Evolutionary conservation across 1,140 invertebrate species (phyloP).

Genomic region (Oedothorax gibbosus): DNA sequence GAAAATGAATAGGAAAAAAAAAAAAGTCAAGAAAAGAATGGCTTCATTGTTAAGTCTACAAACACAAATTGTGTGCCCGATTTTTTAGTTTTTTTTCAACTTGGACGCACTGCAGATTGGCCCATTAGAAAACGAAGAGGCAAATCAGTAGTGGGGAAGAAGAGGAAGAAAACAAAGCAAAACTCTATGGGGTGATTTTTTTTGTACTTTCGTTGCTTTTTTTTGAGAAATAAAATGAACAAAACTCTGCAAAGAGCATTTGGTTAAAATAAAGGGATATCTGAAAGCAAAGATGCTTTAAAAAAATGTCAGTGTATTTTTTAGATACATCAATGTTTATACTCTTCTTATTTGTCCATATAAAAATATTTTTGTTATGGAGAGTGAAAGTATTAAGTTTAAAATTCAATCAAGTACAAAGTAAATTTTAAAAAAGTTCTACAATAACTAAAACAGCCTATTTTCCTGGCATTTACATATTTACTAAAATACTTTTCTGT

Average conservation of each 20-base stretch:
- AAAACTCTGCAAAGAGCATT: slow-evolving; percentile 40
- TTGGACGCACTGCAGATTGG: slow-evolving; percentile 31
- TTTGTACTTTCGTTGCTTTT: slow-evolving; percentile 20
- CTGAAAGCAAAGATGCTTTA: slow-evolving; percentile 34
- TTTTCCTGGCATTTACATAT: too few relatives aligned
- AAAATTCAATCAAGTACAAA: too few relatives aligned
- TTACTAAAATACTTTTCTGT: too few relatives aligned
- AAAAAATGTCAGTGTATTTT: slow-evolving; percentile 42
- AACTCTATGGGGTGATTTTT: slow-evolving; percentile 29
- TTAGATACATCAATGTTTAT: not conserved
- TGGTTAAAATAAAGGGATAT: slow-evolving; percentile 52
- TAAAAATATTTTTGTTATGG: too few relatives aligned
- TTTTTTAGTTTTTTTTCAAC: slow-evolving; percentile 14
- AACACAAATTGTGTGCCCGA: slow-evolving; percentile 49
- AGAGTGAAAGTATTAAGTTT: too few relatives aligned
- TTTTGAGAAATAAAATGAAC: slow-evolving; percentile 44
- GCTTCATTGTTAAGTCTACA: slow-evolving; percentile 48
- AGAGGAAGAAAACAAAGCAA: slow-evolving; percentile 26
- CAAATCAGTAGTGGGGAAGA: slow-evolving; percentile 47
- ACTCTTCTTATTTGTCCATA: too few relatives aligned
- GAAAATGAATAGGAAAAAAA: not conserved
- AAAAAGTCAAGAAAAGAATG: slow-evolving; percentile 19
- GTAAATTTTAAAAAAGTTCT: too few relatives aligned
- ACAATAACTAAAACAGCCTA: too few relatives aligned
- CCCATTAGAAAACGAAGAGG: slow-evolving; percentile 53